A percentile compares a stretch with the other conserved stretches of the same genome.
These are phyloP conservation scores for Arion vulgaris DNA, from an alignment of 1,140 invertebrate species.

Conservation along the genomic window DNA sequence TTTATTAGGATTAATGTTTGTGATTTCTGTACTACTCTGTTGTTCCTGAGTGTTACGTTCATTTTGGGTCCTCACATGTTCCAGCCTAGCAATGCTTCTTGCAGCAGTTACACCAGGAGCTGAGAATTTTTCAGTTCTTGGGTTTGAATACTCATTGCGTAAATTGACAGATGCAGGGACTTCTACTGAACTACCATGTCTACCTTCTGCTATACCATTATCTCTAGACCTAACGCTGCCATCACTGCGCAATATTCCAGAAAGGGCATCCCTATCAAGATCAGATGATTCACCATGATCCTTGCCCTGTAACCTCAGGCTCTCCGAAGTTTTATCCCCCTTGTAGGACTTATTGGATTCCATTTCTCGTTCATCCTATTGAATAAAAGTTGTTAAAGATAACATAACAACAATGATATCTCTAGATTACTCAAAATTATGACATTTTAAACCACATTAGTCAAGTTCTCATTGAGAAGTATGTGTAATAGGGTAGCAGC, in stretches of 20 bases:
- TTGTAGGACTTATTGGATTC: constrained; percentile 2
- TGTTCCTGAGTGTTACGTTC: neutral
- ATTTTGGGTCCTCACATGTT: neutral
- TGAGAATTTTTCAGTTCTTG: neutral
- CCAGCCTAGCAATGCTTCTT: neutral
- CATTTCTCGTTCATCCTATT: neutral
- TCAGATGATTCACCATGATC: neutral
- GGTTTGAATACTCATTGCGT: neutral
- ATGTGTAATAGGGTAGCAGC: too few species aligned
- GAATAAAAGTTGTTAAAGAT: constrained; percentile 1
- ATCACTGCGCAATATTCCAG: neutral
- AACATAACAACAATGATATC: too few species aligned
- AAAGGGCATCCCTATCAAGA: neutral
- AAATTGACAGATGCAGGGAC: neutral
- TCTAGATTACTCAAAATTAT: too few species aligned
- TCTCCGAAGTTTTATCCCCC: neutral
- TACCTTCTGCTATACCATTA: neutral
- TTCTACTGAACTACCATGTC: neutral
- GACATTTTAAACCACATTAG: too few species aligned
- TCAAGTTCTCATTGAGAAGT: too few species aligned
- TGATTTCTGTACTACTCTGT: neutral
- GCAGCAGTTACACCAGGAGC: neutral
- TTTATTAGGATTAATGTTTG: neutral
- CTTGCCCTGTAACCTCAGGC: neutral
- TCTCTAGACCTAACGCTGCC: neutral